Percentiles rank a stretch among this genome's conserved stretches.
These are phyloP conservation scores for Tetropium fuscum DNA, from an alignment of 2,888 invertebrate genomes.

Conservation along the genomic window DNA sequence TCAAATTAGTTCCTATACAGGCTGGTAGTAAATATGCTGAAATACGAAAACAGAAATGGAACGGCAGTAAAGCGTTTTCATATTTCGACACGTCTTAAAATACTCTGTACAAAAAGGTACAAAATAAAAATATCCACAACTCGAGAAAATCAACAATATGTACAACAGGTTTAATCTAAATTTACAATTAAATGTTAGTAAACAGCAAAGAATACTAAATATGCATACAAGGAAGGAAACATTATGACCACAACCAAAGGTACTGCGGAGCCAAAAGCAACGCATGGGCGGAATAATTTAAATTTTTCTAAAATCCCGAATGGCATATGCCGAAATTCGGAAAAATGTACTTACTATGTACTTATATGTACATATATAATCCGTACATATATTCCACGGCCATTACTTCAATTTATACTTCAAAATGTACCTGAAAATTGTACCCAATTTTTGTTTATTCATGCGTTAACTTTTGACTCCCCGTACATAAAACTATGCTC, in stretches of 20 bases:
- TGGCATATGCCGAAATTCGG: no score
- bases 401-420: no score
- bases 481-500: not conserved
- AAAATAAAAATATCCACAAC: slow-evolving; percentile 22
- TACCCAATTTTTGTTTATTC: no score
- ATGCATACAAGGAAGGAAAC: slow-evolving; percentile 3
- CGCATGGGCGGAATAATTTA: no score
- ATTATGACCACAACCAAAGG: slow-evolving; percentile 29
- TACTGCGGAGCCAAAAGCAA: no score
- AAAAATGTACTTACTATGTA: no score
- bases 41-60: slow-evolving; percentile 10
- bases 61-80: not conserved
- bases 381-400: no score
- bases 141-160: slow-evolving; percentile 23
- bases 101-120: slow-evolving; percentile 20
- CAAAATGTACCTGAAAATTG: no score
- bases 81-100: slow-evolving; percentile 23
- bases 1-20: slow-evolving; percentile 26
- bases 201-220: not conserved
- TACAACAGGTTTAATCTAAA: slow-evolving; percentile 27
- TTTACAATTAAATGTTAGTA: slow-evolving; percentile 25
- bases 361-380: slow-evolving; percentile 3
- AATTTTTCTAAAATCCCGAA: no score
- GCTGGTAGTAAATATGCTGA: slow-evolving; percentile 17
- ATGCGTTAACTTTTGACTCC: no score